Evolutionary conservation across 2,797 vertebrate species (phyloP), one percentile per base, ranked within the genome.

Genomic region (Leuciscus waleckii): DNA sequence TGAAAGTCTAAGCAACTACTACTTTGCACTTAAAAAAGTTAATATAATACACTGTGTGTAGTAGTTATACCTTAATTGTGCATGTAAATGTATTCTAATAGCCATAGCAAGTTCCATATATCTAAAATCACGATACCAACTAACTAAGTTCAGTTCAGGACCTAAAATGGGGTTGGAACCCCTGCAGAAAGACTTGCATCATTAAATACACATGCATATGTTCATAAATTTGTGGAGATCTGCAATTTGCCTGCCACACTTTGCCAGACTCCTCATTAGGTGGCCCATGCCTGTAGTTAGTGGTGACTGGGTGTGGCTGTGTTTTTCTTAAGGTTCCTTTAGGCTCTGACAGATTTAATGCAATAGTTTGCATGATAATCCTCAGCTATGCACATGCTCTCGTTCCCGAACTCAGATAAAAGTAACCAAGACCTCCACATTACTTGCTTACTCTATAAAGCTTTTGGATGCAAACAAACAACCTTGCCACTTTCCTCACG

Each of bases 401-500:
- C 26, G 49, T 41, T 17, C 4, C 14, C 3, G 7, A 74, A 43
- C 29, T 51, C 51, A 7, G 67, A 51, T 71, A 41, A 85, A 79
- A 77, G 74, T 54, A 73, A 84, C 70, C 2, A 41, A 84, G 73
- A 82, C 79, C 83, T 79, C 74, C 63, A 51, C 68, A 10, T 84
- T 41, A 80, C 76, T 69, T 49, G 26, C 84, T 76, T 61, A 78
- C 65, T 78, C 81, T 65, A 56, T 85, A 51, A 26, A 71, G 77
- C 69, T 37, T 49, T 69, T 37, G 19, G 54, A 85, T 54, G 65
- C 41, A 63, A 78, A 85, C 37, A 85, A 85, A 58, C 76, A 82
- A 75, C 88, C 80, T 88, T 85, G 87, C 73, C 65, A 71, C 85
- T 54, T 70, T 83, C 89, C 51, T 91, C 86, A 85, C 70, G 88